phyloP scores from a whole-genome alignment of 2,888 invertebrate species.

The Brassicogethes aeneus region DNA sequence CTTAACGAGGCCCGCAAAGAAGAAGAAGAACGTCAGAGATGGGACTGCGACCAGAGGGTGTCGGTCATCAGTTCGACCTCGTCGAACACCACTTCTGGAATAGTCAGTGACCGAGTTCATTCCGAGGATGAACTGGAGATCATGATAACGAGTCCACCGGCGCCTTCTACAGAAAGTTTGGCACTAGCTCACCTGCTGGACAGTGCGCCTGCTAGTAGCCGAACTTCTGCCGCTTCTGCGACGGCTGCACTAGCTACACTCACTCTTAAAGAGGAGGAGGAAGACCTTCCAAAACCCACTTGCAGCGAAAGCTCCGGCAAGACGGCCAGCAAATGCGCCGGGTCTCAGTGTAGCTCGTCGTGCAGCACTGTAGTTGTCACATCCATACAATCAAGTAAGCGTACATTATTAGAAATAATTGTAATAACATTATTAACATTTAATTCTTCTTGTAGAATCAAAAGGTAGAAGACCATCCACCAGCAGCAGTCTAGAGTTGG shows the following conservation, averaged over 20 bases:
- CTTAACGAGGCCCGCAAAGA: constrained; percentile 72
- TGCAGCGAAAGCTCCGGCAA: constrained; percentile 50
- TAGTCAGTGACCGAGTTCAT: constrained; percentile 91
- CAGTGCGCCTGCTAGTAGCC: constrained; percentile 50
- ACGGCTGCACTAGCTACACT: constrained; percentile 37
- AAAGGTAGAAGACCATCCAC: constrained; percentile 60
- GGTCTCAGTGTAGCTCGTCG: constrained; percentile 78
- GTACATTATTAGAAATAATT: constrained; percentile 35
- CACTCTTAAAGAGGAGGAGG: constrained; percentile 34
- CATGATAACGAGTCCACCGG: constrained; percentile 74
- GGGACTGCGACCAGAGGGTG: constrained; percentile 39
- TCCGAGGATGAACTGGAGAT: constrained; percentile 91
- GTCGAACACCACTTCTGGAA: constrained; percentile 95
- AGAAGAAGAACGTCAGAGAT: constrained; percentile 63
- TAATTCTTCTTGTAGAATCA: constrained; percentile 33
- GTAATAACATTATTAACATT: not conserved
- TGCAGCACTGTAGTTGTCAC: constrained; percentile 80
- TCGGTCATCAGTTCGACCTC: constrained; percentile 73
- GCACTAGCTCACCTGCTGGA: constrained; percentile 70
- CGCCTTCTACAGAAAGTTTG: constrained; percentile 79
- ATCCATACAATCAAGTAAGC: constrained; percentile 40
- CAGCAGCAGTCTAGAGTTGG: constrained; percentile 72
- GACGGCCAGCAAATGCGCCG: constrained; percentile 52
- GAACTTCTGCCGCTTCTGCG: constrained; percentile 46
- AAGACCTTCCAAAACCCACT: constrained; percentile 34